Base-by-base conservation (phyloP, 2,113 vertebrate genomes). In the Entelurus aequoreus region DNA sequence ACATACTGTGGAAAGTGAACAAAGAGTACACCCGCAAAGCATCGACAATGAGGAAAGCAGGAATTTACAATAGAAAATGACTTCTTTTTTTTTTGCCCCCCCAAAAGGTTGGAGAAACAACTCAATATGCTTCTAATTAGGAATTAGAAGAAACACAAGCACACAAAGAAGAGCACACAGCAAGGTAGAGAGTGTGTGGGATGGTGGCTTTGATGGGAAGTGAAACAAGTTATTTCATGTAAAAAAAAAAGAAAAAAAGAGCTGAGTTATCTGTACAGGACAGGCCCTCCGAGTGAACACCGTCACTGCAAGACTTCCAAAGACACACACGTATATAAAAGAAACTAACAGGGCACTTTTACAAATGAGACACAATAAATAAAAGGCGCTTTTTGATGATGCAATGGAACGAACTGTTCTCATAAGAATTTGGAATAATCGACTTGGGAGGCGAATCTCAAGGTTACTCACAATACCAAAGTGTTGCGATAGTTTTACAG, bases 1-100 rank as follows among this genome's bases (percentile, higher is more conserved):
- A 89, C 85, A 88, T 80, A 87, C 72, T 63, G 69, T 79, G 76
- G 74, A 82, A 83, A 82, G 82, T 80, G 78, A 88, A 88, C 83
- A 87, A 83, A 88, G 75, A 78, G 79, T 77, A 87, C 82, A 83
- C 66, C 74, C 70, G 74, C 68, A 81, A 83, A 88, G 81, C 81
- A 74, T 69, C 76, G 86, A 81, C 81, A 70, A 71, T 67, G 53
- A 63, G 70, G 65, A 58, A 56, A 69, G 74, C 60, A 75, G 76
- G 76, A 70, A 83, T 81, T 78, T 86, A 88, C 82, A 88, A 80
- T 79, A 89, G 63, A 86, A 87, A 85, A 82, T 77, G 38, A 62
- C 14, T n/a, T n/a, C n/a, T n/a, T n/a, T n/a, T n/a, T n/a, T n/a
- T n/a, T n/a, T n/a, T n/a, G n/a, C 62, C 70, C 75, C 75, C 74